Evolutionary conservation across 2,888 invertebrate genomes (phyloP), one percentile per base, ranked within the genome.

Genomic region (Barypeithes pellucidus): DNA sequence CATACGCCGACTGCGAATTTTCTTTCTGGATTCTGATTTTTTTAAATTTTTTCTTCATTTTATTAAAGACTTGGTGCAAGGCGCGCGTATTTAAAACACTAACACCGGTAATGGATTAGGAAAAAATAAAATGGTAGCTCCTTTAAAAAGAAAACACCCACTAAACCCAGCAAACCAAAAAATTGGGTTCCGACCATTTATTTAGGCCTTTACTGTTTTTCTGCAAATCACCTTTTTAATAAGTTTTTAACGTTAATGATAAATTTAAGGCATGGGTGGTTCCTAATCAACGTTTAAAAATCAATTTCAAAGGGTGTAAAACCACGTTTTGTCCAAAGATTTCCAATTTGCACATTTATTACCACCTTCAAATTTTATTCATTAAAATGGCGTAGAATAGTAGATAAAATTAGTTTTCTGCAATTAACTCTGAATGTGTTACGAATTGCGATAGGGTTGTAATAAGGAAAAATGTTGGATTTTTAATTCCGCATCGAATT

Each of bases 151-250:
- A 54, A 66, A 66, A 54, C 57, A 20, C n/a, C 36, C 66, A 66
- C 57, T 66, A 66, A 66, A 66, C 33, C 39, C 66, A 66, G 22
- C 54, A 66, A 66, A 66, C 66, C 66, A 66, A 41, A 52, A 50
- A 66, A 41, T 22, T 39, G 18, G 39, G 66, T 66, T 66, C 66
- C 66, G 54, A 24, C 43, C 66, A 39, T 57, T 66, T 52, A 57
- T 54, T 60, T 41, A 39, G 52, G 54, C n/a, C 7, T 18, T 33
- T 12, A n/a, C 24, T 1, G 20, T n/a, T 57, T 65, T 57, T 66
- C 54, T 66, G 66, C 66, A 66, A 66, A 57, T 57, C 54, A 57
- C 54, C 54, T 16, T 18, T 57, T 57, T 57, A 57, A 57, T 57
- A 57, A 3, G 54, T 57, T 57, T 5, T 57, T 33, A 33, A 16